These are phyloP conservation scores for Campoplex nolae DNA, from an alignment of 2,888 invertebrate species.

Conservation along the genomic window DNA sequence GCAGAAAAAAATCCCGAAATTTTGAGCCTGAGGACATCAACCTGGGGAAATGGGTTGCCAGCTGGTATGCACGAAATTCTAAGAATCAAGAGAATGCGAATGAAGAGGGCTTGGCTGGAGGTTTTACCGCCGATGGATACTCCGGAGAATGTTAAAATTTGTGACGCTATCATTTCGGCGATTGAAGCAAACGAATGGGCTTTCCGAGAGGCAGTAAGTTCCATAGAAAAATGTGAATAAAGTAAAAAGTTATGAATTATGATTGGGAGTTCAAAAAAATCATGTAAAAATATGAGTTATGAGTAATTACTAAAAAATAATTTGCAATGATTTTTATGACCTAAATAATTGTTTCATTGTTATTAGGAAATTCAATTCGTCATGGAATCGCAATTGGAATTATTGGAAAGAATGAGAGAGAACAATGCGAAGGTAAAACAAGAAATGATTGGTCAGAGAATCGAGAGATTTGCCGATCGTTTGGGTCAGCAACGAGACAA, in stretches of 20 bases:
- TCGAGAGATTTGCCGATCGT: conserved; percentile 85
- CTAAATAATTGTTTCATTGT: background rate
- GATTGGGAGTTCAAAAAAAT: too few species aligned
- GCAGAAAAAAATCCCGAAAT: conserved; percentile 87
- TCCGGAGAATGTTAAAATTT: conserved; percentile 86
- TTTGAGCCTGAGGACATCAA: conserved; percentile 87
- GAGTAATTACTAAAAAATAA: too few species aligned
- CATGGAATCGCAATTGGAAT: conserved; percentile 88
- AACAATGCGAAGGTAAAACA: conserved; percentile 83
- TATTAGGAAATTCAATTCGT: conserved; percentile 89
- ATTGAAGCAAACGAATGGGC: conserved; percentile 94
- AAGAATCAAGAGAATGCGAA: conserved; percentile 89
- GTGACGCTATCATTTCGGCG: conserved; percentile 90
- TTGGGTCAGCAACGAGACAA: conserved; percentile 87
- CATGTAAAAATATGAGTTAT: too few species aligned
- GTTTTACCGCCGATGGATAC: conserved; percentile 86
- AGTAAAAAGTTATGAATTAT: too few species aligned
- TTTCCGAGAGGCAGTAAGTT: conserved; percentile 89
- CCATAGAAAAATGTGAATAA: background rate
- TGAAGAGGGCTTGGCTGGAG: conserved; percentile 88
- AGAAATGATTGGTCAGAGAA: conserved; percentile 82
- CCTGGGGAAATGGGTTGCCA: conserved; percentile 89
- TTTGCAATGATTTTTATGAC: background rate
- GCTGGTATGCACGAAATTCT: conserved; percentile 88
- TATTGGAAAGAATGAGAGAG: conserved; percentile 54